Percentiles rank a stretch among this genome's conserved stretches.
Conservation (phyloP, 2,113 vertebrate genomes). For the Dipodomys merriami region DNA sequence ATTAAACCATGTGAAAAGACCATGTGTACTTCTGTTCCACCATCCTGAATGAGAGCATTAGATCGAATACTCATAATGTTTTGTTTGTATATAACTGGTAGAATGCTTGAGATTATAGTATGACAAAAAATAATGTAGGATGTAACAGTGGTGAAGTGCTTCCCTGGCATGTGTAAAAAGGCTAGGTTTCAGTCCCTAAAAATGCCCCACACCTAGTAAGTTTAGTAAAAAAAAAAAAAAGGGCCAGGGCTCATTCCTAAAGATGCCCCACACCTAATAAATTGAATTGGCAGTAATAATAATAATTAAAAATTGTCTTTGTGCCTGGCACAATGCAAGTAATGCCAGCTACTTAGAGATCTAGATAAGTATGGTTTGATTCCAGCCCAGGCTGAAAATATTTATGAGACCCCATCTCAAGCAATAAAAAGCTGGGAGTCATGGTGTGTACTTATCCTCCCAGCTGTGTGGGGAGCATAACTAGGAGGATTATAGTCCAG, state of each 20-base stretch:
- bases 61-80: not conserved
- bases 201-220: not conserved
- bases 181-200: not conserved
- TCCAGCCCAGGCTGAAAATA: too few species aligned
- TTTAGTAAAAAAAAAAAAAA: not conserved
- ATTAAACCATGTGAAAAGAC: too few species aligned
- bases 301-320: not conserved
- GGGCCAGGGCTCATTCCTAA: not conserved
- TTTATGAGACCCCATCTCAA: too few species aligned
- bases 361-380: too few species aligned
- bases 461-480: too few species aligned
- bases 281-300: slow-evolving; percentile 13
- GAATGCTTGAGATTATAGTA: not conserved
- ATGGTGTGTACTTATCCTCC: too few species aligned
- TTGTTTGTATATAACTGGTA: not conserved
- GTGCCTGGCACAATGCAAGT: too few species aligned
- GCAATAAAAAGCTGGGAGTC: too few species aligned
- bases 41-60: not conserved
- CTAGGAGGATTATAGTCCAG: too few species aligned
- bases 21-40: slow-evolving; percentile 8
- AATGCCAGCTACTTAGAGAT: too few species aligned
- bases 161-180: not conserved
- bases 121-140: not conserved
- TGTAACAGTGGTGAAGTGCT: not conserved
- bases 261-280: not conserved